Evolutionary conservation across 2,113 vertebrate species (phyloP).

Genomic region (Myanophis thanlyinensis): DNA sequence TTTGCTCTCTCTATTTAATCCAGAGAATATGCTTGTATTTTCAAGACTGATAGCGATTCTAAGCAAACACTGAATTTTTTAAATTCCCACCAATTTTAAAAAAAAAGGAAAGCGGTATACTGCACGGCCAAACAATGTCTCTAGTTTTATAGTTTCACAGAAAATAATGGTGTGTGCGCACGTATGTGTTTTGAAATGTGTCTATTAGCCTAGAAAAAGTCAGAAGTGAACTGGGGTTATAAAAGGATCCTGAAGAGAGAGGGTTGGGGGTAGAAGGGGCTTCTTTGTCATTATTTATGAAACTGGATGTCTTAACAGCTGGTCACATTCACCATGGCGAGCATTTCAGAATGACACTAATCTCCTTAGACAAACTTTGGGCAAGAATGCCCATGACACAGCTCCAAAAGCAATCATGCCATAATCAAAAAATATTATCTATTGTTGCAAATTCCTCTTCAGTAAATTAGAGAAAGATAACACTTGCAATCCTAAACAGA

Average conservation of each 20-base stretch:
- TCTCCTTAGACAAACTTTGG: background rate
- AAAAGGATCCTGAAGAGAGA: background rate
- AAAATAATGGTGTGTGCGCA: background rate
- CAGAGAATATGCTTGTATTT: background rate
- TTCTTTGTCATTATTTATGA: background rate
- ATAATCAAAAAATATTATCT: background rate
- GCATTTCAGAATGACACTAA: background rate
- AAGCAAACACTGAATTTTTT: background rate
- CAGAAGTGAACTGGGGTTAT: background rate
- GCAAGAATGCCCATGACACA: background rate
- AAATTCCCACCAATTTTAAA: background rate
- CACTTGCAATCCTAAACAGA: background rate
- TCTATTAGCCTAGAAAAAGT: background rate
- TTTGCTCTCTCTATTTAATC: background rate
- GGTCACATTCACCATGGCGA: background rate
- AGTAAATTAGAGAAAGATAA: conserved; percentile 6
- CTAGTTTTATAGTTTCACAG: background rate
- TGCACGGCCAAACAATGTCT: background rate
- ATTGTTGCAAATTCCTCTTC: background rate
- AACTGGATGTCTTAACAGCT: background rate
- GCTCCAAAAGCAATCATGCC: background rate
- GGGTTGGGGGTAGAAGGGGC: background rate
- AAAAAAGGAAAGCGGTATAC: background rate
- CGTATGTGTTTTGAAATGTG: background rate
- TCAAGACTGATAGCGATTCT: background rate